These are phyloP conservation scores for Empis livida DNA, from an alignment of 2,888 invertebrate genomes.

Conservation along the genomic window DNA sequence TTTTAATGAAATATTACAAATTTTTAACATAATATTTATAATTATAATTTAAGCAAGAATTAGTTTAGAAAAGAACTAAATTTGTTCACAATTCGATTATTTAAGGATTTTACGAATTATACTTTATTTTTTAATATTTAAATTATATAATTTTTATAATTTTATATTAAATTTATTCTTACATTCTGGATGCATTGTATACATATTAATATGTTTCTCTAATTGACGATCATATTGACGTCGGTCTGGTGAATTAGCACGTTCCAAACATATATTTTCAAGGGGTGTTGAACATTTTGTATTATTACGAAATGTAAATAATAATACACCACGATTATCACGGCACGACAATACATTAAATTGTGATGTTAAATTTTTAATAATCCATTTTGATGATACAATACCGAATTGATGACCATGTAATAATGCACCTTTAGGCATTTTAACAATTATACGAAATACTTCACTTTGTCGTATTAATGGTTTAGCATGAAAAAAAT, in stretches of 20 bases:
- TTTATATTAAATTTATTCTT: slow-evolving; percentile 11
- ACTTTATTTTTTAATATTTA: no score
- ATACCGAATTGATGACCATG: slow-evolving; percentile 45
- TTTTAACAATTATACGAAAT: slow-evolving; percentile 42
- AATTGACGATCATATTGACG: slow-evolving; percentile 41
- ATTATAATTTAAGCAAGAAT: no score
- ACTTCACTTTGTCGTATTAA: slow-evolving; percentile 43
- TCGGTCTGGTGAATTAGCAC: slow-evolving; percentile 36
- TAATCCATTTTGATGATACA: slow-evolving; percentile 40
- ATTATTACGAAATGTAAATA: slow-evolving; percentile 28
- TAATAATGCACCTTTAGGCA: slow-evolving; percentile 48
- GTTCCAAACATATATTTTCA: slow-evolving; percentile 34
- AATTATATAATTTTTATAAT: not conserved
- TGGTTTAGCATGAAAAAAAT: slow-evolving; percentile 41
- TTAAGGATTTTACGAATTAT: no score
- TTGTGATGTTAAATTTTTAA: slow-evolving; percentile 40
- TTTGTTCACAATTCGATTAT: no score
- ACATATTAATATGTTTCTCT: slow-evolving; percentile 44
- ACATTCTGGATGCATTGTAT: slow-evolving; percentile 39
- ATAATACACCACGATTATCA: slow-evolving; percentile 27
- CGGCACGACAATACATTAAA: slow-evolving; percentile 29
- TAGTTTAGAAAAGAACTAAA: no score
- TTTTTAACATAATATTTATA: no score
- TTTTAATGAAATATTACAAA: no score
- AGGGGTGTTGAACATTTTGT: slow-evolving; percentile 28